phyloP scores from a whole-genome alignment of 2,888 invertebrate species.

The Dugesia japonica region DNA sequence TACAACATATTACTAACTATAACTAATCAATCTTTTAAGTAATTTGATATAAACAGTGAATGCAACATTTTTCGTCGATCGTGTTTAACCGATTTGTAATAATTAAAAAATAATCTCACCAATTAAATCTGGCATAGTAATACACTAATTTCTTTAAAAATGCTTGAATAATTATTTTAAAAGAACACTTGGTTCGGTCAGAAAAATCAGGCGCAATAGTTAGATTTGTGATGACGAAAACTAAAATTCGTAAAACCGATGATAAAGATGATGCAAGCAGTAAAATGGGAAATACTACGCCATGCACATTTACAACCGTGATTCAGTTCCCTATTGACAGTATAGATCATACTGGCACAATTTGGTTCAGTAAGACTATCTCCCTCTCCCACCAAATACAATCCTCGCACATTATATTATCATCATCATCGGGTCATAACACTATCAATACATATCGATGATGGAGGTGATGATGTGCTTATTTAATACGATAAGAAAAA shows the following conservation, averaged over 20 bases:
- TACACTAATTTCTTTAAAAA: not conserved
- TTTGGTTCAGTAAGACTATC: not conserved
- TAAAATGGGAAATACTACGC: not conserved
- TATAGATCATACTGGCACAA: not conserved
- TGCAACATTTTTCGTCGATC: not conserved
- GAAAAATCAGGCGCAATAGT: not conserved
- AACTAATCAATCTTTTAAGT: not conserved
- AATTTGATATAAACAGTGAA: not conserved
- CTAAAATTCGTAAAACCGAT: no score
- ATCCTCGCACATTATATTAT: no score
- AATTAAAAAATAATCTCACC: not conserved
- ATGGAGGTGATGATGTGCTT: no score
- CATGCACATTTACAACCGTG: not conserved
- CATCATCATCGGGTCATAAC: no score
- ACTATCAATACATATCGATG: no score
- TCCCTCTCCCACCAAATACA: no score
- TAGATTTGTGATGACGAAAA: no score
- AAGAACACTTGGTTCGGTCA: not conserved
- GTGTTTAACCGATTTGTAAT: not conserved
- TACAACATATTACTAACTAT: no score
- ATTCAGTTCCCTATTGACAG: not conserved
- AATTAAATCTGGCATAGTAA: conserved; percentile 7
- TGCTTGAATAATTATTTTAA: not conserved
- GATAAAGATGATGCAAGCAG: not conserved
- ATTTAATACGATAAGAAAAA: no score